Conservation (phyloP, 2,888 invertebrate species). For the Sesia bembeciformis region DNA sequence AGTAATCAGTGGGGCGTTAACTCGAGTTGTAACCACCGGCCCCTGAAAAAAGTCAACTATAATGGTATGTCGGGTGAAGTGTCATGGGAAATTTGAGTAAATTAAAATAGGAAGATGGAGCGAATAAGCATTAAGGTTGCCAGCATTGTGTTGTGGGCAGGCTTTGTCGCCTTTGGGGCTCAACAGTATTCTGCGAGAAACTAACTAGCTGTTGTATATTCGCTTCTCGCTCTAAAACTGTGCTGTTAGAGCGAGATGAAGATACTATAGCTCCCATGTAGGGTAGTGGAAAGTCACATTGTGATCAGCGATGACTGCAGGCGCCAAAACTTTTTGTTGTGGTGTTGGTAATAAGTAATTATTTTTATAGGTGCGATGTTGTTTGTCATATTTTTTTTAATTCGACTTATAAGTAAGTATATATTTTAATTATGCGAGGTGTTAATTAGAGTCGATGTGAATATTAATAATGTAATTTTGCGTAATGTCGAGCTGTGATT, state of each 20-base stretch:
- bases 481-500: too few species aligned
- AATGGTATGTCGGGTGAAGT: conserved; percentile 61
- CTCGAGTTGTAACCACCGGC: conserved; percentile 5
- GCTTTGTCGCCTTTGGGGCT: conserved; percentile 51
- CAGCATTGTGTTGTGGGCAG: conserved; percentile 43
- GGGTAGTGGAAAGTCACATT: conserved; percentile 27
- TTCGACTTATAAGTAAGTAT: neutral
- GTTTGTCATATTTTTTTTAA: conserved; percentile 12
- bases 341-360: conserved; percentile 63
- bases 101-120: conserved; percentile 73
- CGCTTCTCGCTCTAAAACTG: neutral
- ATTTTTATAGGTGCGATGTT: conserved; percentile 55
- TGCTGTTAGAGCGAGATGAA: conserved; percentile 10
- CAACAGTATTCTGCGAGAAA: conserved; percentile 24
- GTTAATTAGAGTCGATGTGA: neutral
- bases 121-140: conserved; percentile 59
- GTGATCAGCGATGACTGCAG: conserved; percentile 28
- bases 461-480: too few species aligned
- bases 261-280: conserved; percentile 5
- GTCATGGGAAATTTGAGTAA: conserved; percentile 76
- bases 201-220: conserved; percentile 45
- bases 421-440: neutral
- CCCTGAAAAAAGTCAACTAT: conserved; percentile 30
- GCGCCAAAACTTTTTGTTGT: conserved; percentile 38
- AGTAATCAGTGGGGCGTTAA: neutral